Conservation (phyloP, 1,140 invertebrate genomes). For the Sesamia nonagrioides region DNA sequence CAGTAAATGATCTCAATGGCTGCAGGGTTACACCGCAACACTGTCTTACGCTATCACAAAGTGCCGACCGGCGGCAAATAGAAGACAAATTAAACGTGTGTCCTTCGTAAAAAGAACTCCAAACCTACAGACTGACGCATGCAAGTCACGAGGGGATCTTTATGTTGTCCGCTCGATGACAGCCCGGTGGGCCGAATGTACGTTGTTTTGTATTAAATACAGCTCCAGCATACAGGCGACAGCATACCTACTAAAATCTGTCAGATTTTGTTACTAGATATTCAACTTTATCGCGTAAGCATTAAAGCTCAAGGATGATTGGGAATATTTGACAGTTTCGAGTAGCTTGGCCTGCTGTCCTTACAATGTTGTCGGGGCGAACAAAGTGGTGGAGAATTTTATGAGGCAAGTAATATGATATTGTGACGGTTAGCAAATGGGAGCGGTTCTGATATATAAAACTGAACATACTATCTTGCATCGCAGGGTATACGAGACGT, state of each 20-base stretch:
- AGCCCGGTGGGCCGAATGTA: conserved; percentile 23
- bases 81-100: conserved; percentile 69
- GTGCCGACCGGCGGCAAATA: conserved; percentile 59
- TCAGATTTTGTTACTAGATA: too few relatives aligned
- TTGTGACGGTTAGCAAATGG: neutral
- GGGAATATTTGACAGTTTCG: too few relatives aligned
- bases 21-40: conserved; percentile 40
- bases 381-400: neutral
- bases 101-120: conserved; percentile 59
- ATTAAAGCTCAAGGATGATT: too few relatives aligned
- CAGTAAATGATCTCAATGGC: conserved; percentile 37
- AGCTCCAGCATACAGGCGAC: neutral
- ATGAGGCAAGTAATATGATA: conserved; percentile 2
- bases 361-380: neutral
- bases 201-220: conserved; percentile 12
- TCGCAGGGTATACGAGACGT: too few relatives aligned
- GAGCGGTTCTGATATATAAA: neutral
- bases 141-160: conserved; percentile 60
- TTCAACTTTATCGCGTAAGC: too few relatives aligned
- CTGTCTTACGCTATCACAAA: conserved; percentile 34
- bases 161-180: conserved; percentile 58
- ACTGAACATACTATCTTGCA: too few relatives aligned
- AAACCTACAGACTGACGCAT: conserved; percentile 58
- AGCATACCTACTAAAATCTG: too few relatives aligned
- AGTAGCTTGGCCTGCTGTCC: too few relatives aligned